Conservation (phyloP, 92 coral and sea anemone genomes). For the Heteractis magnifica region DNA sequence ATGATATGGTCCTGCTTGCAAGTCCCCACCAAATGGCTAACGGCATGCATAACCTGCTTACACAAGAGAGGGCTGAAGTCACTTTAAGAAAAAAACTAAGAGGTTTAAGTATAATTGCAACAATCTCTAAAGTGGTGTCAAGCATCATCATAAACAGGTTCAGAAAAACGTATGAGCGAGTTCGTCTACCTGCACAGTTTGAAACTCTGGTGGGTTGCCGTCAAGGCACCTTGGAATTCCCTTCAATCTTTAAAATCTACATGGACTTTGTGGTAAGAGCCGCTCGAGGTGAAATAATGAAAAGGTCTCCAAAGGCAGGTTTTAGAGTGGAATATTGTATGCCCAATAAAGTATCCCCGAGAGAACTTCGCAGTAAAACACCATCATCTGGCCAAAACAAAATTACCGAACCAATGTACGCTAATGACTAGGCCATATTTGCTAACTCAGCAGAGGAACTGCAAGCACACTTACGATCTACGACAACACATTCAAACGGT, state of each 20-base stretch:
- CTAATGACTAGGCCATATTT: constrained; percentile 8
- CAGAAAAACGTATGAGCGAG: too few species aligned
- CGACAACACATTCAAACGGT: constrained; percentile 15
- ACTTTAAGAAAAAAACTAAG: too few species aligned
- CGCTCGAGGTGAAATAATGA: background rate
- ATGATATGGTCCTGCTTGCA: too few species aligned
- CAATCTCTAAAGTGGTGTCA: too few species aligned
- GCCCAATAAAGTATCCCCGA: background rate
- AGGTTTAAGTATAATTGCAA: too few species aligned
- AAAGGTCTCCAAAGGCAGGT: constrained; percentile 6
- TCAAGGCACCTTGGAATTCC: constrained; percentile 1
- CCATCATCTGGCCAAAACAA: constrained; percentile 4
- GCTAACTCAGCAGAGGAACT: too few species aligned
- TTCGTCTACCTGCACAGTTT: background rate
- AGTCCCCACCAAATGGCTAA: too few species aligned
- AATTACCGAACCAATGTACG: constrained; percentile 12
- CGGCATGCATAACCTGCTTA: too few species aligned
- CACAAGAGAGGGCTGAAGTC: too few species aligned
- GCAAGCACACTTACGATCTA: background rate
- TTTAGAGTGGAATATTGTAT: background rate
- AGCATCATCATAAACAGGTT: too few species aligned
- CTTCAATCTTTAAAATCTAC: constrained; percentile 12
- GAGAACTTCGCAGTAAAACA: constrained; percentile 6
- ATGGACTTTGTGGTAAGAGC: background rate
- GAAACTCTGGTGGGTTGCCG: background rate